phyloP scores from a whole-genome alignment of 2,797 vertebrate genomes.

The Myotis planiceps region DNA sequence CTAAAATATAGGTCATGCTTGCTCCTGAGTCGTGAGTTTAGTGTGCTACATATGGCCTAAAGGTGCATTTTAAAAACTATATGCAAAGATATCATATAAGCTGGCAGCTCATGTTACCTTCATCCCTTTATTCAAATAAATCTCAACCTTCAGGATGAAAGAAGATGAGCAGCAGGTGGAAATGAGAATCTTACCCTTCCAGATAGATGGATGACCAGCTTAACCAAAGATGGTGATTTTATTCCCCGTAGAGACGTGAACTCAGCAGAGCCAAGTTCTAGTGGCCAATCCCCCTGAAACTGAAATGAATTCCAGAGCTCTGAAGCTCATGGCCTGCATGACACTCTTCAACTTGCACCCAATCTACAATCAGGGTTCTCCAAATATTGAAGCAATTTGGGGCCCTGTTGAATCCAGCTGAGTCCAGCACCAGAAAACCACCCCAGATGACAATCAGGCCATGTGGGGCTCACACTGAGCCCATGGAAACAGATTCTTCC shows the following conservation, averaged over 20 bases:
- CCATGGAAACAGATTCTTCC: not conserved
- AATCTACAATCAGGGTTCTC: not conserved
- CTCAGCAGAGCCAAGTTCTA: not conserved
- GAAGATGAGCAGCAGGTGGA: not conserved
- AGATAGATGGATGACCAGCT: not conserved
- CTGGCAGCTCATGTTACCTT: not conserved
- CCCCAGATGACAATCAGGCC: not conserved
- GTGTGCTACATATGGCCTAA: not conserved
- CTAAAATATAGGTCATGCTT: not conserved
- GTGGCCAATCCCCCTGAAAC: not conserved
- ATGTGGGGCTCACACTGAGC: not conserved
- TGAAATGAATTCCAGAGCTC: not conserved
- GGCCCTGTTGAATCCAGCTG: not conserved
- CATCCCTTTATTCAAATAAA: constrained; percentile 37
- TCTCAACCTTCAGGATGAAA: not conserved
- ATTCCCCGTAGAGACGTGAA: not conserved
- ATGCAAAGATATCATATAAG: not conserved
- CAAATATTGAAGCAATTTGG: not conserved
- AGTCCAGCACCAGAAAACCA: not conserved
- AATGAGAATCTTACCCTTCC: not conserved
- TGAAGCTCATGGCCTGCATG: not conserved
- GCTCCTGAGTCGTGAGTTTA: not conserved
- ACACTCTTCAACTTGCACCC: not conserved
- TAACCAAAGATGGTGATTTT: not conserved
- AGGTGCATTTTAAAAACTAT: not conserved